A percentile compares a stretch with the other conserved stretches of the same genome.
phyloP scores from a whole-genome alignment of 2,797 vertebrate genomes.

The Danio aesculapii region DNA sequence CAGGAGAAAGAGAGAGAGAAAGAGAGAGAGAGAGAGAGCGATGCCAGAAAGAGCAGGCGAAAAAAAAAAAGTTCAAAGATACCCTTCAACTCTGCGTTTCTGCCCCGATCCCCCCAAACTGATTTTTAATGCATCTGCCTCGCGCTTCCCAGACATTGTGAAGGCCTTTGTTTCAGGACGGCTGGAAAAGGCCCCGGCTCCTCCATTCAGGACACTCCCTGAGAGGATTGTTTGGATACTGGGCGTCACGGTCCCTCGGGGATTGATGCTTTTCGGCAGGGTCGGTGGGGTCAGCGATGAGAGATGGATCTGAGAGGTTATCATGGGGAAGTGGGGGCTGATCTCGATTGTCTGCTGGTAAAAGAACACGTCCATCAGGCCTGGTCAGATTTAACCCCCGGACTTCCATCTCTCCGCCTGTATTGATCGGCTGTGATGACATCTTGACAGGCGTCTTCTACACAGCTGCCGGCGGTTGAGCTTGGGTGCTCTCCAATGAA shows the following conservation, averaged over 20 bases:
- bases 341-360: conserved; percentile 57
- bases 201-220: conserved; percentile 49
- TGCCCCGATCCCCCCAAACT: conserved; percentile 48
- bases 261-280: conserved; percentile 21
- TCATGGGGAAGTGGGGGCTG: conserved; percentile 49
- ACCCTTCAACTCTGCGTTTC: conserved; percentile 46
- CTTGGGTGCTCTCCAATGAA: conserved; percentile 70
- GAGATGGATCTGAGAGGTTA: conserved; percentile 54
- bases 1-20: conserved; percentile 25
- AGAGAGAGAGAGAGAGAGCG: neutral
- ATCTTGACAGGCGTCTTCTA: conserved; percentile 77
- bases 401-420: conserved; percentile 23
- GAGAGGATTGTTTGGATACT: conserved; percentile 51
- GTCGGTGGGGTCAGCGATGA: conserved; percentile 35
- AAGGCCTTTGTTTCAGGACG: conserved; percentile 46
- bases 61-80: conserved; percentile 53
- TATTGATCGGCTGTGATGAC: conserved; percentile 69
- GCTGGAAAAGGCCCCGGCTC: conserved; percentile 31
- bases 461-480: conserved; percentile 79
- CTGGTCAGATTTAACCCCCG: conserved; percentile 44
- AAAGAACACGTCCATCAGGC: conserved; percentile 59
- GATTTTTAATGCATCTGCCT: conserved; percentile 49
- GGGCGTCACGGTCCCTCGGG: conserved; percentile 45
- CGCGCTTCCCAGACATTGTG: conserved; percentile 44
- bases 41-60: conserved; percentile 34